Evolutionary conservation across 2,113 vertebrate genomes (phyloP), one percentile per base, ranked within the genome.

Genomic region (Gymnocephalus cernua): DNA sequence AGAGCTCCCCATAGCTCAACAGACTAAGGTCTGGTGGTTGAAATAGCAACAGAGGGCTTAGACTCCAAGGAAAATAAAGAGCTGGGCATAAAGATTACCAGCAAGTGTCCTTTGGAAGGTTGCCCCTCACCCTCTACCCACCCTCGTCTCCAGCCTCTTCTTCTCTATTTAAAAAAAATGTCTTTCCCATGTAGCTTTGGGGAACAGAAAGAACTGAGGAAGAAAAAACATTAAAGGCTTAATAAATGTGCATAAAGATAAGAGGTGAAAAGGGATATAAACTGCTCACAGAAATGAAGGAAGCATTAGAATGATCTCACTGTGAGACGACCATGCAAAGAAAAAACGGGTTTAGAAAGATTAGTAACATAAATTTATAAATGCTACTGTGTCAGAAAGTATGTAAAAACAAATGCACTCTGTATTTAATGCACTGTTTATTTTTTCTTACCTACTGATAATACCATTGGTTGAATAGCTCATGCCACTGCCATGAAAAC

Each of bases 401-500:
- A 88, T 91, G 85, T 90, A 88, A 80, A 90, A 91, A 83, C 29
- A 92, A 93, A 89, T 92, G 83, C 89, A 93, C 93, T 94, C 89
- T 94, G 92, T 94, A 91, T 94, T 94, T 90, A 91, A 86, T 90
- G 91, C 89, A 90, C 87, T 92, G 88, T 93, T 94, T 88, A 62
- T 88, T 83, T 91, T 88, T 93, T 86, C 71, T 80, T 92, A 87
- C 85, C 77, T 88, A 83, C 75, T 78, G 82, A 93, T 23, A 74
- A 83, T 80, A 51, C 83, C 77, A 82, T 90, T 90, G 85, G 88
- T 91, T 82, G 64, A 89, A 92, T 86, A 95, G 89, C 91, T 94
- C 91, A 89, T 91, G 84, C 90, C 94, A 95, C 95, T 94, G 94
- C 94, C 94, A 94, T 94, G 84, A 91, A 93, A 89, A 88, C 44